Evolutionary conservation across 2,888 invertebrate species (phyloP), one percentile per base, ranked within the genome.

Genomic region (Anorthoa munda): DNA sequence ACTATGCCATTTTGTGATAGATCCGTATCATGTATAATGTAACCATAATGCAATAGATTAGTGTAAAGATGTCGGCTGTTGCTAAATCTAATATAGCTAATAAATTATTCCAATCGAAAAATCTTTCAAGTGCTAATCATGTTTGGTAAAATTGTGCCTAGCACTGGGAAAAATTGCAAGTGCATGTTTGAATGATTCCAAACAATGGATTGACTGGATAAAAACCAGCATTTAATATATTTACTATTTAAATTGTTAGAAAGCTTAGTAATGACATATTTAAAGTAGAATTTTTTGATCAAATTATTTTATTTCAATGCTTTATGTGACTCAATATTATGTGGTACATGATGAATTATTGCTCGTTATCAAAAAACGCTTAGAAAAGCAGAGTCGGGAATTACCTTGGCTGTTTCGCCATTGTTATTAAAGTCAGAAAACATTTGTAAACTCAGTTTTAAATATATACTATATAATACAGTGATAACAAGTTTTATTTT

Each of bases 371-470:
- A 89, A 90, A 92, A 68, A 80, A 91, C 7, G 92, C 92, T 93
- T 94, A 77, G 88, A 90, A 88, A 88, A 92, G 89, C 90, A 90
- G 88, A 87, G 91, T 92, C 87, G 84, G 91, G 91, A 92, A 92
- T 92, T 94, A 92, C 92, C 91, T 89, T 92, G 93, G 93, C 93
- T 91, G 87, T 91, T 90, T 92, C 90, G 93, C 93, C 93, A 91
- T 91, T 93, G 93, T 95, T 94, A 92, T 92, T 92, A 89, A 94
- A 94, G 92, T 93, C 91, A 82, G 89, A 92, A 88, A 93, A 94
- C 91, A 94, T 95, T 95, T 96, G 96, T 96, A 96, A 86, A 96
- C 94, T 95, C 95, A 94, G 93, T 95, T 95, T 95, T 93, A 94
- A 96, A 95, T 96, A 96, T 96, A 96, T 95, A 96, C 91, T 94